These are phyloP conservation scores for Tonatia bakeri DNA, from an alignment of 2,113 vertebrate species.

Conservation along the genomic window DNA sequence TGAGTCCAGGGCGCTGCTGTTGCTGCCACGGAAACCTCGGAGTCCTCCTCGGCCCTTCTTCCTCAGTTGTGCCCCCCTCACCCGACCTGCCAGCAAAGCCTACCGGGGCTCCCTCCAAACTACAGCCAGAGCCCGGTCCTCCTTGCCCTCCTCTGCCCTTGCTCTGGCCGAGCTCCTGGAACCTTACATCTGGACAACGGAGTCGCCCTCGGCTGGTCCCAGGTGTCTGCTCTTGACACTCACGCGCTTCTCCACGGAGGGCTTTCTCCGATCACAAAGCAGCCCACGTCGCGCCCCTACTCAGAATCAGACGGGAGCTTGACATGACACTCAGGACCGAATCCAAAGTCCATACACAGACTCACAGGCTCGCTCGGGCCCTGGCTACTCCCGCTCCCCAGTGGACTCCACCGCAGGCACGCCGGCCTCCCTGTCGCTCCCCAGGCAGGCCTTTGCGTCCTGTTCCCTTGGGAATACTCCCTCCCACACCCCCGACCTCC, in stretches of 20 bases:
- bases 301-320: background rate
- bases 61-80: background rate
- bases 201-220: background rate
- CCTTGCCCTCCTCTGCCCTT: background rate
- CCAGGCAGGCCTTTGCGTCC: background rate
- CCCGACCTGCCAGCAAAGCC: background rate
- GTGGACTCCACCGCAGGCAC: background rate
- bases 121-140: background rate
- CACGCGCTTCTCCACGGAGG: background rate
- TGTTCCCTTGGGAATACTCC: background rate
- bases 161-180: background rate
- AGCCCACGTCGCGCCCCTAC: background rate
- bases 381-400: background rate
- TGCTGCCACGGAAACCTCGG: background rate
- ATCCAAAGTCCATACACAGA: background rate
- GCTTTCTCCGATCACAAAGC: background rate
- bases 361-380: background rate
- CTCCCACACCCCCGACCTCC: background rate
- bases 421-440: background rate
- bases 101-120: background rate
- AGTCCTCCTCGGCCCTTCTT: background rate
- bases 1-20: background rate
- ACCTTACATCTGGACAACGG: background rate
- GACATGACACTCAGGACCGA: background rate
- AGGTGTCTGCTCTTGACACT: background rate